phyloP scores from a whole-genome alignment of 2,888 invertebrate species.

The Parnassius glacialis region DNA sequence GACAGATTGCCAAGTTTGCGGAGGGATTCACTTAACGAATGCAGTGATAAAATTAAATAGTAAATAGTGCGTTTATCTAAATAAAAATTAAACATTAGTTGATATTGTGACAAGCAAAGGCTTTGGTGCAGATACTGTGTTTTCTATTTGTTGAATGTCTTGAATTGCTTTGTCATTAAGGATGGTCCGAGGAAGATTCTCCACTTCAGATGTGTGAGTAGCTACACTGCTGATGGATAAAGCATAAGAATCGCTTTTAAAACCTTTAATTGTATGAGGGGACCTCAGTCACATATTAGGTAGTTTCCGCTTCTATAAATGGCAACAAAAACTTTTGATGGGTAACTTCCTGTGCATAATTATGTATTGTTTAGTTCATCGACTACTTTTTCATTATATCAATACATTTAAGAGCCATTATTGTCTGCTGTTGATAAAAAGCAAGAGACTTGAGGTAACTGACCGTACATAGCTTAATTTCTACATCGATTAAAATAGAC shows the following conservation, averaged over 20 bases:
- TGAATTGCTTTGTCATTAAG: conserved; percentile 38
- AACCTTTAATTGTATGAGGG: neutral
- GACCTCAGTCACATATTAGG: conserved; percentile 19
- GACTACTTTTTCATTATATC: neutral
- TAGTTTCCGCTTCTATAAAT: conserved; percentile 17
- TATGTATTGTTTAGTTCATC: conserved; percentile 14
- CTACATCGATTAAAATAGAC: conserved; percentile 1
- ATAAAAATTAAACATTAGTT: conserved; percentile 49
- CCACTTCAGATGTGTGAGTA: conserved; percentile 74
- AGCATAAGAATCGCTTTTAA: conserved; percentile 2
- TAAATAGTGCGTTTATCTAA: conserved; percentile 54
- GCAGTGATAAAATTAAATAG: conserved; percentile 56
- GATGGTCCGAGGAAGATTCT: conserved; percentile 76
- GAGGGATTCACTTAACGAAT: conserved; percentile 51
- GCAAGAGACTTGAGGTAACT: neutral
- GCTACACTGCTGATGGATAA: neutral
- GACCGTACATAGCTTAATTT: neutral
- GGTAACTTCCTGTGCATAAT: conserved; percentile 19
- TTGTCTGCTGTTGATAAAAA: neutral
- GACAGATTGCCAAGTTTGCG: conserved; percentile 69
- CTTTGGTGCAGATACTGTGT: conserved; percentile 34
- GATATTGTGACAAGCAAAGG: conserved; percentile 43
- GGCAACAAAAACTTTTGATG: conserved; percentile 14
- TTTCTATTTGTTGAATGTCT: conserved; percentile 40
- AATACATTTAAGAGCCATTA: neutral